Evolutionary conservation across 2,888 invertebrate species (phyloP).

Genomic region (Sceliomorpha sp.): DNA sequence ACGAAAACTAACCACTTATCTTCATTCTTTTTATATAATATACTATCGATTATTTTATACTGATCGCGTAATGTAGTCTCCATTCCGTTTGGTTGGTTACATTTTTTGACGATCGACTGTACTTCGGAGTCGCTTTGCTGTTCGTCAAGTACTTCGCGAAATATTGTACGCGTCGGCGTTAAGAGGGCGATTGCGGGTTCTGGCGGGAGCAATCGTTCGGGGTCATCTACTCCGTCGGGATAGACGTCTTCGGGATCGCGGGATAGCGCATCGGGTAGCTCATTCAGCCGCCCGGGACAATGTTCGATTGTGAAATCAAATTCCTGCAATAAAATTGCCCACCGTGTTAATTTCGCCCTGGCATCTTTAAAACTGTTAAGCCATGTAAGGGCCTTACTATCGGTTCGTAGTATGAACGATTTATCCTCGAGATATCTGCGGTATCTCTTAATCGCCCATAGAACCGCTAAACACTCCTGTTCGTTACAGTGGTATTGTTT

Average conservation of each 20-base stretch:
- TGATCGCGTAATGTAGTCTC: too few relatives aligned
- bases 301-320: constrained; percentile 25
- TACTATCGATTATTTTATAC: too few relatives aligned
- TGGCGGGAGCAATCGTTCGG: not conserved
- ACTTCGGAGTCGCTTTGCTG: too few relatives aligned
- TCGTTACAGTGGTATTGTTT: not conserved
- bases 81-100: too few relatives aligned
- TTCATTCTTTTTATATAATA: not conserved
- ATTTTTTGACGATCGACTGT: not conserved
- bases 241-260: constrained; percentile 3
- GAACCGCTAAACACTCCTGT: too few relatives aligned
- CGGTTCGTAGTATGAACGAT: constrained; percentile 8
- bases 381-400: constrained; percentile 20
- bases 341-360: constrained; percentile 4
- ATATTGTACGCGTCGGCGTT: too few relatives aligned
- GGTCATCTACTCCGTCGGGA: not conserved
- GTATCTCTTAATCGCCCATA: constrained; percentile 20
- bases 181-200: too few relatives aligned
- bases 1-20: constrained; percentile 8
- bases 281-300: constrained; percentile 39
- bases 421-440: not conserved
- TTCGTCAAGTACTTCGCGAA: not conserved
- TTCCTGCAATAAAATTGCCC: constrained; percentile 19
- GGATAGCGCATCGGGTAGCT: constrained; percentile 52
- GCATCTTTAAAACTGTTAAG: constrained; percentile 1